phyloP scores from a whole-genome alignment of 2,113 vertebrate genomes.

The Cygnus atratus region DNA sequence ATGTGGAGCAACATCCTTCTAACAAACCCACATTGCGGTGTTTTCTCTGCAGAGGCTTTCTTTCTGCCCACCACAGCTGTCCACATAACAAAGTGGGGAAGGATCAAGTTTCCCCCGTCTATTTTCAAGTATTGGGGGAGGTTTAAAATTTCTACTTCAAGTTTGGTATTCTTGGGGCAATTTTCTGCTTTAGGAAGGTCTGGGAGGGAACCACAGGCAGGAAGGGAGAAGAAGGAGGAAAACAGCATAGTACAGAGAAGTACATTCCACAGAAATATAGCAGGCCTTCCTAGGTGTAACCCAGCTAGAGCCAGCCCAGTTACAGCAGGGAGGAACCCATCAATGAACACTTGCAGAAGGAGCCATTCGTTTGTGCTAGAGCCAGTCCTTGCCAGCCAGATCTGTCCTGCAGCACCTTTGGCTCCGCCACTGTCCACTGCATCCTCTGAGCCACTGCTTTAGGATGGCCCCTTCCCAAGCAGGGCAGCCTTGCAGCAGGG shows the following conservation, averaged over 20 bases:
- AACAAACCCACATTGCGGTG: background rate
- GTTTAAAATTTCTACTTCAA: background rate
- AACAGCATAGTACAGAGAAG: background rate
- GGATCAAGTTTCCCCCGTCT: background rate
- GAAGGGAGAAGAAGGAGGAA: background rate
- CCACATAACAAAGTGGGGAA: background rate
- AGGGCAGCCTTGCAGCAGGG: background rate
- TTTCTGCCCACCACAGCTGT: background rate
- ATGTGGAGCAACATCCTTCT: background rate
- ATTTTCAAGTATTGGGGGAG: background rate
- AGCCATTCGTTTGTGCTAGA: background rate
- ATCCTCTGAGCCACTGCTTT: background rate
- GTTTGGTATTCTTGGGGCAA: background rate
- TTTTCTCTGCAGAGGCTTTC: background rate
- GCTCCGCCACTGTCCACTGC: fast-evolving
- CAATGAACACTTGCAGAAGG: background rate
- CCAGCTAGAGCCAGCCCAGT: no score
- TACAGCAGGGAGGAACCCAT: no score
- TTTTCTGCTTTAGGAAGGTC: background rate
- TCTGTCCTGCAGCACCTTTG: background rate
- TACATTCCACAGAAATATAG: background rate
- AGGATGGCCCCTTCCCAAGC: background rate
- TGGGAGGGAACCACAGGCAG: background rate
- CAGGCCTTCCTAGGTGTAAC: background rate
- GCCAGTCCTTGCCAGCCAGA: background rate